Evolutionary conservation across 2,113 vertebrate genomes (phyloP).

Genomic region (Nerophis ophidion): DNA sequence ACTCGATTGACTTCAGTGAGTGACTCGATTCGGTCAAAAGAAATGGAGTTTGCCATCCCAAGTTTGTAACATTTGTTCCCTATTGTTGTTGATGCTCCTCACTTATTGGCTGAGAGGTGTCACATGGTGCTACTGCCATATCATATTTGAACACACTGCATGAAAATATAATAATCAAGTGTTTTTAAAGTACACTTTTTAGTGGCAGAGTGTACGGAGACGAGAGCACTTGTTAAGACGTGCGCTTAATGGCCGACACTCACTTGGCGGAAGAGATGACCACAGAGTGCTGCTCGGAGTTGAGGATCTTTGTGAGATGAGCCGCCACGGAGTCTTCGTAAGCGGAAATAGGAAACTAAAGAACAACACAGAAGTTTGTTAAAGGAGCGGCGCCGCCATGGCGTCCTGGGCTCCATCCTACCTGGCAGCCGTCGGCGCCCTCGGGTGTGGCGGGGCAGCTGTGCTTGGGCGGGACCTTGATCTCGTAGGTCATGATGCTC

Average conservation of each 20-base stretch:
- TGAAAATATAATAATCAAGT: no score
- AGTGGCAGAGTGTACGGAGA: neutral
- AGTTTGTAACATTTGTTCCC: no score
- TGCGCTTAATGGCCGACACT: conserved; percentile 43
- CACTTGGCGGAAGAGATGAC: conserved; percentile 95
- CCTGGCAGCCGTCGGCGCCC: conserved; percentile 83
- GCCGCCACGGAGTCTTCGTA: conserved; percentile 93
- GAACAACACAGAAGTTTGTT: neutral
- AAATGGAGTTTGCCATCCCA: no score
- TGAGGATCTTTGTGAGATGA: conserved; percentile 95
- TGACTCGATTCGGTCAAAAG: no score
- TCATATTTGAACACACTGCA: no score
- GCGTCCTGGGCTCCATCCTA: conserved; percentile 42
- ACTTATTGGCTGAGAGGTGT: no score
- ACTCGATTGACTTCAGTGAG: no score
- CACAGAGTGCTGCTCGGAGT: conserved; percentile 92
- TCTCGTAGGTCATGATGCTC: conserved; percentile 99
- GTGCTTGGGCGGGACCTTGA: conserved; percentile 89
- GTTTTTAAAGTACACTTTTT: no score
- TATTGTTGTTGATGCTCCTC: no score
- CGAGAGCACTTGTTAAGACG: neutral
- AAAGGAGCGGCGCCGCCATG: neutral
- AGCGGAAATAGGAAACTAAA: conserved; percentile 84
- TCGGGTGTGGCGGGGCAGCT: conserved; percentile 83
- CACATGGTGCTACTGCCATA: no score